phyloP scores from a whole-genome alignment of 2,888 invertebrate species.

The Drosophila bunnanda region DNA sequence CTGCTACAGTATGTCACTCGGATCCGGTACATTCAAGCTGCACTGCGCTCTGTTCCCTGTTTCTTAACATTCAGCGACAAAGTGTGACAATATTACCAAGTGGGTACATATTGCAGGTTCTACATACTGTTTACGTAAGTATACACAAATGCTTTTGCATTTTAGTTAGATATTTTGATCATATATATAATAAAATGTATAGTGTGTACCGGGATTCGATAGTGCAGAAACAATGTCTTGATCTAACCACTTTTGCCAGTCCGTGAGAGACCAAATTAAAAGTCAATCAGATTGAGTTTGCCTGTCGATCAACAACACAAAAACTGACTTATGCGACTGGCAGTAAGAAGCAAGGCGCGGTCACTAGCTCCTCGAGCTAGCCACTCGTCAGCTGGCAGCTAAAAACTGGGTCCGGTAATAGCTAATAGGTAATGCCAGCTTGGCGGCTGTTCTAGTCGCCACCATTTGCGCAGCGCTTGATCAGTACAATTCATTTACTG shows the following conservation, averaged over 20 bases:
- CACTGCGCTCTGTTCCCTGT: slow-evolving; percentile 21
- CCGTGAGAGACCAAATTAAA: slow-evolving; percentile 9
- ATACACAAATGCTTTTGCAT: not conserved
- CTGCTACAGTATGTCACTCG: slow-evolving; percentile 43
- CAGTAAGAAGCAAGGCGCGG: slow-evolving; percentile 34
- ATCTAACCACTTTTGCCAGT: not conserved
- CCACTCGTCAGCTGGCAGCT: slow-evolving; percentile 11
- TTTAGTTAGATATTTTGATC: not conserved
- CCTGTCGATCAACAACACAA: slow-evolving; percentile 14
- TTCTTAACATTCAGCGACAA: slow-evolving; percentile 28
- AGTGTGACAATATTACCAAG: slow-evolving; percentile 47
- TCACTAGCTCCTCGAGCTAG: not conserved
- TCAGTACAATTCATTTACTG: slow-evolving; percentile 23
- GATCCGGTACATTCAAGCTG: slow-evolving; percentile 61
- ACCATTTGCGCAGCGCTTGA: slow-evolving; percentile 50
- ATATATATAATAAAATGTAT: not conserved
- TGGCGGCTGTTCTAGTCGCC: slow-evolving; percentile 62
- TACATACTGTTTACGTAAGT: not conserved
- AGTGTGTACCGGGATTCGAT: slow-evolving; percentile 6
- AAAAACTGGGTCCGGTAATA: slow-evolving; percentile 18
- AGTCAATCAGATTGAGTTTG: slow-evolving; percentile 19
- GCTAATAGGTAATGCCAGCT: slow-evolving; percentile 35
- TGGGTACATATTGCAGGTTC: not conserved
- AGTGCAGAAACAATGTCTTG: slow-evolving; percentile 11
- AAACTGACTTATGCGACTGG: not conserved